These are phyloP conservation scores for Stratiomys singularior DNA, from an alignment of 2,888 invertebrate species.

Conservation along the genomic window DNA sequence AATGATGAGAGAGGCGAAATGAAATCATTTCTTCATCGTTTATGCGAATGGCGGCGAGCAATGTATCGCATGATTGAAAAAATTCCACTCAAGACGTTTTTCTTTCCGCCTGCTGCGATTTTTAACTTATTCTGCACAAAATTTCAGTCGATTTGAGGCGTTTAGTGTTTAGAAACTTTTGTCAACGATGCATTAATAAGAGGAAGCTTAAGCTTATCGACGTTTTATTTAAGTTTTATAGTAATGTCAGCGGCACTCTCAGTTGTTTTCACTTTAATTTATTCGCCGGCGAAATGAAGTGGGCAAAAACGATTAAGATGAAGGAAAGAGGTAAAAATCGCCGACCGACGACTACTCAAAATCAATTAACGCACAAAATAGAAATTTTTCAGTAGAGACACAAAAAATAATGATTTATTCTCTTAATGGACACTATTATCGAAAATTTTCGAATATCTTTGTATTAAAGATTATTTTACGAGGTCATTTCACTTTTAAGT, in stretches of 20 bases:
- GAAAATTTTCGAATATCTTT: not conserved
- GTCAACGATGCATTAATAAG: not conserved
- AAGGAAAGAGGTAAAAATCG: not conserved
- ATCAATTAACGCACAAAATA: too few relatives aligned
- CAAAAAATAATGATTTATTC: not conserved
- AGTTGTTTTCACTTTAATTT: not conserved
- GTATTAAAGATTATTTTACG: not conserved
- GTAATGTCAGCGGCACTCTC: not conserved
- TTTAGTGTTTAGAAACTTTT: not conserved
- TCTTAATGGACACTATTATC: conserved; percentile 11
- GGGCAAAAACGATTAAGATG: not conserved
- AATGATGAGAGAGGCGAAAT: too few relatives aligned
- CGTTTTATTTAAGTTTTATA: too few relatives aligned
- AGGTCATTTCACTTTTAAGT: not conserved
- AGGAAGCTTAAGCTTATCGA: not conserved
- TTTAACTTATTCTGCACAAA: not conserved
- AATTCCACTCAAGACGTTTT: too few relatives aligned
- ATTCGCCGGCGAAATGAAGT: not conserved
- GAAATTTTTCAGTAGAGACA: too few relatives aligned
- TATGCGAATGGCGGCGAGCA: too few relatives aligned
- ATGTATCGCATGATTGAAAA: too few relatives aligned
- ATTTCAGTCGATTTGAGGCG: not conserved
- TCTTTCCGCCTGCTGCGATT: not conserved
- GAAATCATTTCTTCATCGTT: too few relatives aligned
- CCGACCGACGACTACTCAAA: too few relatives aligned